Evolutionary conservation across 2,797 vertebrate genomes (phyloP).

Genomic region (Synaphobranchus kaupii): DNA sequence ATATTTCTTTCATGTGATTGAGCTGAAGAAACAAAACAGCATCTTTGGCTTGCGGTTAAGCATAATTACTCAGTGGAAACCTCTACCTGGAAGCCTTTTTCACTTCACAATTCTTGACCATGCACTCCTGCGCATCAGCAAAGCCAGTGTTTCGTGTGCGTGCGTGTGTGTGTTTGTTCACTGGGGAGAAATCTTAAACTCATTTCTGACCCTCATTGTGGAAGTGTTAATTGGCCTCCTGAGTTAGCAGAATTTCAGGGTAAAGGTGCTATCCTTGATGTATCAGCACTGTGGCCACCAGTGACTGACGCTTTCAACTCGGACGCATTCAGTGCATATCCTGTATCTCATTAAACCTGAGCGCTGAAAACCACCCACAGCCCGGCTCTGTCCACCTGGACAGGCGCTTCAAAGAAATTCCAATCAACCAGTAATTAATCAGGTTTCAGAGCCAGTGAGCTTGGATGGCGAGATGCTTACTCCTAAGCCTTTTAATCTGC

Average conservation of each 20-base stretch:
- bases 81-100: conserved; percentile 67
- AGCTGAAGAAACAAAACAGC: conserved; percentile 50
- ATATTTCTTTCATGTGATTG: conserved; percentile 74
- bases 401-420: conserved; percentile 51
- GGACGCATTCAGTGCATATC: conserved; percentile 80
- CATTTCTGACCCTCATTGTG: conserved; percentile 78
- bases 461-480: conserved; percentile 22
- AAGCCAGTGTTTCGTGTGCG: conserved; percentile 53
- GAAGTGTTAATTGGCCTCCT: conserved; percentile 90
- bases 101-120: conserved; percentile 55
- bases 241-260: conserved; percentile 84
- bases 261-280: conserved; percentile 91
- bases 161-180: conserved; percentile 54
- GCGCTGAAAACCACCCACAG: conserved; percentile 62
- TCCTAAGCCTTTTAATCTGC: conserved; percentile 18
- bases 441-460: conserved; percentile 34
- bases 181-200: conserved; percentile 80
- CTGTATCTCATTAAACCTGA: conserved; percentile 82
- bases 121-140: conserved; percentile 57
- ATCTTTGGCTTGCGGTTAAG: conserved; percentile 68
- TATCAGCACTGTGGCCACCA: conserved; percentile 87
- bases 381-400: conserved; percentile 46
- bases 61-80: conserved; percentile 74
- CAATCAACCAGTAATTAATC: conserved; percentile 61
- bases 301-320: conserved; percentile 82